A percentile compares a stretch with the other conserved stretches of the same genome.
These are phyloP conservation scores for Nasonia giraulti DNA, from an alignment of 1,140 invertebrate genomes.

Conservation along the genomic window DNA sequence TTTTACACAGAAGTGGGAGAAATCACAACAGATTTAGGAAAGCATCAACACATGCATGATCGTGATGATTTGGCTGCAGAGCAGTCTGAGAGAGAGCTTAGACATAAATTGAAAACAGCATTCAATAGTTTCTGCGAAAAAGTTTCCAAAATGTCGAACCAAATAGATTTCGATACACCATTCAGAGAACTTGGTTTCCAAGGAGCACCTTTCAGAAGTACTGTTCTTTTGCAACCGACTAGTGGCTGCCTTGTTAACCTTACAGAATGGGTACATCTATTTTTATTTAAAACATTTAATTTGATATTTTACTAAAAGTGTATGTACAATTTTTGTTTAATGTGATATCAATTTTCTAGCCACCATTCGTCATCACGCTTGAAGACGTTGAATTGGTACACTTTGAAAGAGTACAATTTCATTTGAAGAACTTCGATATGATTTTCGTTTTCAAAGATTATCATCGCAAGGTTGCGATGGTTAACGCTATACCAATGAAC, in stretches of 20 bases:
- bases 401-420: constrained; percentile 99
- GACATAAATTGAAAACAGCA: constrained; percentile 96
- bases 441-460: constrained; percentile 99
- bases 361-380: constrained; percentile 97
- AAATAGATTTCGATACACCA: constrained; percentile 98
- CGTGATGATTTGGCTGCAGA: constrained; percentile 98
- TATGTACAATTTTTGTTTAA: background rate
- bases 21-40: constrained; percentile 99
- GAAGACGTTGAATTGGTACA: constrained; percentile 99
- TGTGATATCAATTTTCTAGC: constrained; percentile 75
- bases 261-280: constrained; percentile 90
- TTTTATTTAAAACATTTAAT: constrained; percentile 42
- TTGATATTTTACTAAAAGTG: background rate
- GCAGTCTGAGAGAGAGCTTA: constrained; percentile 96
- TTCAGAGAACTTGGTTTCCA: constrained; percentile 98
- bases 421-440: constrained; percentile 99
- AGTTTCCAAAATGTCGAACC: constrained; percentile 96
- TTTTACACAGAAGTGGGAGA: constrained; percentile 99
- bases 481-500: constrained; percentile 98
- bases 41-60: constrained; percentile 99
- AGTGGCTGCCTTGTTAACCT: constrained; percentile 97
- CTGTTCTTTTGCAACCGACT: constrained; percentile 96
- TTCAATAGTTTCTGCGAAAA: constrained; percentile 99
- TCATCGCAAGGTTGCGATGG: constrained; percentile 93
- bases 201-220: constrained; percentile 97